A percentile compares a stretch with the other conserved stretches of the same genome.
These are phyloP conservation scores for Temnothorax longispinosus DNA, from an alignment of 1,140 invertebrate genomes.

Conservation along the genomic window DNA sequence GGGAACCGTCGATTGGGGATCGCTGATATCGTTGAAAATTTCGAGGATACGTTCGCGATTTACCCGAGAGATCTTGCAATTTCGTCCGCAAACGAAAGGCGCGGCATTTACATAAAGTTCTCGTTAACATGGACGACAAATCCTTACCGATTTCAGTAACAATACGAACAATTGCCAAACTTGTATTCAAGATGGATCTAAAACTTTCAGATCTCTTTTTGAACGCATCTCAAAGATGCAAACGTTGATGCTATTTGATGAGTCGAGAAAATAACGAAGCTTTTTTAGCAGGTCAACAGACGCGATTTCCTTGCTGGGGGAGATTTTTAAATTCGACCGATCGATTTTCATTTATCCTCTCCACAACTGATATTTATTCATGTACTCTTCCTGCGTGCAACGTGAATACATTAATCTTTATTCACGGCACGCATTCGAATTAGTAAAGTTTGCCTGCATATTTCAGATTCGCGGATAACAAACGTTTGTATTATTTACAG, in stretches of 20 bases:
- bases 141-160: slow-evolving; percentile 38
- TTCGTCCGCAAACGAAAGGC: slow-evolving; percentile 31
- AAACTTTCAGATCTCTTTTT: not conserved
- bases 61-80: slow-evolving; percentile 25
- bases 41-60: slow-evolving; percentile 17
- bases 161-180: slow-evolving; percentile 29
- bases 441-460: slow-evolving; percentile 50
- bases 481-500: slow-evolving; percentile 52
- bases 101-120: slow-evolving; percentile 48
- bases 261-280: slow-evolving; percentile 31
- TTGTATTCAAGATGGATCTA: not conserved
- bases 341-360: slow-evolving; percentile 53
- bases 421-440: slow-evolving; percentile 54
- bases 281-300: slow-evolving; percentile 14
- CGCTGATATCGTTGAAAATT: not conserved
- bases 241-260: slow-evolving; percentile 6
- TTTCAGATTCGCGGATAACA: slow-evolving; percentile 48
- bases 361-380: slow-evolving; percentile 41
- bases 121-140: slow-evolving; percentile 52
- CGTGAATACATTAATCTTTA: slow-evolving; percentile 57
- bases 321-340: slow-evolving; percentile 49
- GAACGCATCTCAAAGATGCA: slow-evolving; percentile 9
- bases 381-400: slow-evolving; percentile 13
- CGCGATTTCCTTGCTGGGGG: not conserved
- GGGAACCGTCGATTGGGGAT: not conserved